These are phyloP conservation scores for Mnemiopsis leidyi DNA, from an alignment of 37 sponge, comb jelly and placozoan genomes.

Conservation along the genomic window DNA sequence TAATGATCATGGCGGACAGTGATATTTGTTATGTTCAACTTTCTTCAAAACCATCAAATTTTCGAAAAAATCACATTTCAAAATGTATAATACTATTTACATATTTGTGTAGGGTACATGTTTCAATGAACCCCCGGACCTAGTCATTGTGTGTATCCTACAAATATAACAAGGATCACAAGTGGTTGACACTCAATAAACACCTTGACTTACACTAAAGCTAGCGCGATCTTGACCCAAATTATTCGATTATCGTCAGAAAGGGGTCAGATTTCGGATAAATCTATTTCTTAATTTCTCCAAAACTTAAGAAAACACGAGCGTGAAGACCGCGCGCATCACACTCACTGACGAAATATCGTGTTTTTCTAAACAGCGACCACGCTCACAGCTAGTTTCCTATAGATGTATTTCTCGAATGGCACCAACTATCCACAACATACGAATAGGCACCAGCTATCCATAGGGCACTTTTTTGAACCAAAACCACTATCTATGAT, in stretches of 20 bases:
- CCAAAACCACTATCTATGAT: no score
- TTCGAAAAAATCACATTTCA: no score
- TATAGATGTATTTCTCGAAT: no score
- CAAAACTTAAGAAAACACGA: not conserved
- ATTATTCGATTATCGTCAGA: not conserved
- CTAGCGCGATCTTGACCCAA: not conserved
- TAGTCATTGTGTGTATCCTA: not conserved
- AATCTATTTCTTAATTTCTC: not conserved
- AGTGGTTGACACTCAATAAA: not conserved
- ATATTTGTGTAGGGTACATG: no score
- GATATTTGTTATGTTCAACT: no score
- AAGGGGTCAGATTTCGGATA: not conserved
- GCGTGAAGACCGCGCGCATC: not conserved
- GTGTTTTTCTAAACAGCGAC: not conserved
- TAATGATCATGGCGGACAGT: no score
- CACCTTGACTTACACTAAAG: not conserved
- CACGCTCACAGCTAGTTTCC: not conserved
- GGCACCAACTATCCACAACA: no score
- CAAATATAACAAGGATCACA: not conserved
- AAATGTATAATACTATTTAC: no score
- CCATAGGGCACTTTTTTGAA: no score
- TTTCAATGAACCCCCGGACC: no score
- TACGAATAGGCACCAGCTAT: no score
- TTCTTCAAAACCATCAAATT: no score
- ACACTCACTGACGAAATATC: constrained; percentile 32